These are phyloP conservation scores for rat (Rattus norvegicus) DNA, from an alignment of 2,113 vertebrate species.

Conservation along the genomic window GRCr8 NC_086020.1:21164001-21164500, in stretches of 20 bases:
- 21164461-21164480: background rate
- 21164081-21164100: background rate
- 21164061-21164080: background rate
- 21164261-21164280: background rate
- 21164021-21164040: background rate
- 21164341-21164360: background rate
- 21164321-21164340: too few species aligned
- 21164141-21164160: background rate
- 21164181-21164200: background rate
- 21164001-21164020: background rate
- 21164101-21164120: background rate
- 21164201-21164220: background rate
- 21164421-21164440: background rate
- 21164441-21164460: background rate
- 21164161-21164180: background rate
- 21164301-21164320: background rate
- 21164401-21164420: background rate
- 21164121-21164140: background rate
- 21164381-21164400: background rate
- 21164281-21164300: background rate
- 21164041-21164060: background rate
- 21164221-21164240: background rate
- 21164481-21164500: background rate
- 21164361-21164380: background rate
- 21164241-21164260: background rate